Evolutionary conservation across 2,113 vertebrate species (phyloP).

Genomic region (Chascanopsetta lugubris): DNA sequence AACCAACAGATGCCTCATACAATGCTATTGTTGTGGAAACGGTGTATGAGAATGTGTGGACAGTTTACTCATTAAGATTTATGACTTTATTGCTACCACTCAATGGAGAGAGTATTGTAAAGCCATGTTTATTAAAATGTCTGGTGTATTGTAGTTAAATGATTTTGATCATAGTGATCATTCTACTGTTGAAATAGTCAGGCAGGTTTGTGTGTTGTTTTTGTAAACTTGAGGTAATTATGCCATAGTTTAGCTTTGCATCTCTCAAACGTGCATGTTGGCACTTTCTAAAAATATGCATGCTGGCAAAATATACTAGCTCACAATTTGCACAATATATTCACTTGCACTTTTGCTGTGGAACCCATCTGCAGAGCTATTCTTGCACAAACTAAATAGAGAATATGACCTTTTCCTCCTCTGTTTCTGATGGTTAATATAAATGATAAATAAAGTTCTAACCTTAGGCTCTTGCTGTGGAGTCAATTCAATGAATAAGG

Average conservation of each 20-base stretch:
- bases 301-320: constrained; percentile 11
- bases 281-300: background rate
- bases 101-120: constrained; percentile 21
- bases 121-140: too few species aligned
- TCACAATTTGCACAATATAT: constrained; percentile 6
- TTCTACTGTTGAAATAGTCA: too few species aligned
- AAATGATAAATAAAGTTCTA: constrained; percentile 1
- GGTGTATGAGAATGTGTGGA: background rate
- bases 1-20: background rate
- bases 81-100: background rate
- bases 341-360: constrained; percentile 1
- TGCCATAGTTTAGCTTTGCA: background rate
- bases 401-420: constrained; percentile 8
- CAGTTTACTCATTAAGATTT: background rate
- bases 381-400: constrained; percentile 17
- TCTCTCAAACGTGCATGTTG: constrained; percentile 4
- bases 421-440: constrained; percentile 10
- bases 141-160: too few species aligned
- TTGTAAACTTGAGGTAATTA: constrained; percentile 2
- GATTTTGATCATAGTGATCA: too few species aligned
- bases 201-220: background rate
- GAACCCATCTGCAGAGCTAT: constrained; percentile 4
- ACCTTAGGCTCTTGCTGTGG: background rate
- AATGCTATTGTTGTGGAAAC: background rate
- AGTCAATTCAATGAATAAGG: constrained; percentile 1